Conservation (phyloP, 2,113 vertebrate species). For the Misgurnus mizolepis region DNA sequence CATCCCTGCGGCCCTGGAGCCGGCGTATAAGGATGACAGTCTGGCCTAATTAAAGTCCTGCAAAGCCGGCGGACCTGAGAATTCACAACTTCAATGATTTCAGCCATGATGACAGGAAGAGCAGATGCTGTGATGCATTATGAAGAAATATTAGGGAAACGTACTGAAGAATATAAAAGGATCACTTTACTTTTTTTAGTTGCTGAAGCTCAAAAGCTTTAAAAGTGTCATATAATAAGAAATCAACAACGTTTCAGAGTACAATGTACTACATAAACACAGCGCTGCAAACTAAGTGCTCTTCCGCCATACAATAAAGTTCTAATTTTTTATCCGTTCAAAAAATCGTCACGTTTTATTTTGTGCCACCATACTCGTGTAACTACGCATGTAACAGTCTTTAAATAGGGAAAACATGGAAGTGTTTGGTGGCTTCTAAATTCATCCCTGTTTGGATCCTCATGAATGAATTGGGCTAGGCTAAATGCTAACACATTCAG, state of each 20-base stretch:
- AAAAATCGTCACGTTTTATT: no score
- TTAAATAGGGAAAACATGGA: no score
- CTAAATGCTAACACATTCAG: no score
- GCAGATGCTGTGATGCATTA: neutral
- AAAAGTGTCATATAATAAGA: neutral
- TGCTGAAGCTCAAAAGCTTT: neutral
- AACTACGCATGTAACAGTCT: no score
- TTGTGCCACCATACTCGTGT: no score
- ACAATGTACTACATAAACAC: neutral
- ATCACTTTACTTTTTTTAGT: neutral
- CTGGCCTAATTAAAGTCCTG: constrained; percentile 42
- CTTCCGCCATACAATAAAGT: no score
- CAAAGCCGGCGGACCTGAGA: constrained; percentile 20
- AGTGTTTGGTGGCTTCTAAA: no score
- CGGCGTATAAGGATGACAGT: constrained; percentile 33
- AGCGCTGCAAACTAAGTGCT: no score
- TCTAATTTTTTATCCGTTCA: no score
- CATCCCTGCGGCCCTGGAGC: constrained; percentile 2
- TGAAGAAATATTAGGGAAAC: constrained; percentile 11
- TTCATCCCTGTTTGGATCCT: no score
- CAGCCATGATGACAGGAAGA: neutral
- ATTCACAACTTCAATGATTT: constrained; percentile 18
- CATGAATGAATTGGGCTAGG: no score
- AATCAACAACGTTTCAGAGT: neutral
- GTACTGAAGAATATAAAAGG: neutral